Evolutionary conservation across 2,888 invertebrate species (phyloP).

Genomic region (Podabrus alpinus): DNA sequence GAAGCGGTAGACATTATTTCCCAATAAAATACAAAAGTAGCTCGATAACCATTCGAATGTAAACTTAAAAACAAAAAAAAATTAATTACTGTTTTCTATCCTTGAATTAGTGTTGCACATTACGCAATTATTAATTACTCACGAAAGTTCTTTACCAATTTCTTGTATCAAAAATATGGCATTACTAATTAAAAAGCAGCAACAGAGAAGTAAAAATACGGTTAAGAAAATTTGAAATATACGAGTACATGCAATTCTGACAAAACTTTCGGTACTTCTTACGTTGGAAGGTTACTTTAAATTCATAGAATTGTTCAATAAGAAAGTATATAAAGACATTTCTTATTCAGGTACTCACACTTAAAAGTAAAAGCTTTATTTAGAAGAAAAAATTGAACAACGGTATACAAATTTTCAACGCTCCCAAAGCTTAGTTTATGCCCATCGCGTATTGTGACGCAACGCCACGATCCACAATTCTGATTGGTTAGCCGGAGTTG

Average conservation of each 20-base stretch:
- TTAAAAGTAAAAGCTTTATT: not conserved
- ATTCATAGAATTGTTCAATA: constrained; percentile 3
- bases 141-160: not conserved
- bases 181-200: not conserved
- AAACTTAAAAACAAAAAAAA: not conserved
- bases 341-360: not conserved
- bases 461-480: too few species aligned
- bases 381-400: not conserved
- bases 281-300: not conserved
- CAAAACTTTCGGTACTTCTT: constrained; percentile 1
- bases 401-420: not conserved
- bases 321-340: not conserved
- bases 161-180: not conserved
- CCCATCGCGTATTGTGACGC: too few species aligned
- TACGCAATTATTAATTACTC: not conserved
- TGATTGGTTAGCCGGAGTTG: too few species aligned
- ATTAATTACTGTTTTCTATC: not conserved
- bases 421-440: too few species aligned
- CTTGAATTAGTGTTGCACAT: not conserved
- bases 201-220: too few species aligned
- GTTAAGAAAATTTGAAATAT: not conserved
- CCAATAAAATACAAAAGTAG: not conserved
- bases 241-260: not conserved
- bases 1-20: not conserved
- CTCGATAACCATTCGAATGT: not conserved